Evolutionary conservation across 2,113 vertebrate species (phyloP).

Genomic region (Aythya baeri): DNA sequence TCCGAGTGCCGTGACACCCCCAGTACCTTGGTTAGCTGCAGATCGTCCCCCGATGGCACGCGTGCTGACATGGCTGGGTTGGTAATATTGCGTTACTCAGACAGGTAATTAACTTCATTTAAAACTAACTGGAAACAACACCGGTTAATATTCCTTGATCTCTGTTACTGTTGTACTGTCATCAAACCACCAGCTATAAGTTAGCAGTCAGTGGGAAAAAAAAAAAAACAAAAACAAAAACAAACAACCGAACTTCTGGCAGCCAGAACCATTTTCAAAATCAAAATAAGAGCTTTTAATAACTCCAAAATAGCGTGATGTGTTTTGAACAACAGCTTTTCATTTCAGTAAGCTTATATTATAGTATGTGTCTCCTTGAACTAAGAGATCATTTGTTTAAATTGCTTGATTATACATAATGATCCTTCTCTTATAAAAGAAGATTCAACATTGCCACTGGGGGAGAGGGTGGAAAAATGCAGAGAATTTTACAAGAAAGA

Average conservation of each 20-base stretch:
- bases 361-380: conserved; percentile 19
- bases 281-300: not conserved
- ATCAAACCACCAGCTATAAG: not conserved
- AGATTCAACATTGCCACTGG: conserved; percentile 74
- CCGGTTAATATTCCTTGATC: not conserved
- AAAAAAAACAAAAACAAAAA: not conserved
- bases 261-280: not conserved
- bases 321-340: conserved; percentile 34
- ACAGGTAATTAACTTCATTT: not conserved
- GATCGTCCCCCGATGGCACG: not conserved
- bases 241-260: not conserved
- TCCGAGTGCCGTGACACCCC: not conserved
- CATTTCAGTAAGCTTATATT: conserved; percentile 13
- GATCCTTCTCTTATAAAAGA: conserved; percentile 74
- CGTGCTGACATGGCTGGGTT: not conserved
- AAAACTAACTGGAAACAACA: not conserved
- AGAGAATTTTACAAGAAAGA: conserved; percentile 72
- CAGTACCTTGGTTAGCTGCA: not conserved
- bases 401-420: conserved; percentile 72
- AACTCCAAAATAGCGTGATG: not conserved
- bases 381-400: conserved; percentile 71
- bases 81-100: not conserved
- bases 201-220: not conserved
- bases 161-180: not conserved
- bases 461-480: not conserved